phyloP scores from a whole-genome alignment of 2,113 vertebrate species.

The Tragulus kanchil region DNA sequence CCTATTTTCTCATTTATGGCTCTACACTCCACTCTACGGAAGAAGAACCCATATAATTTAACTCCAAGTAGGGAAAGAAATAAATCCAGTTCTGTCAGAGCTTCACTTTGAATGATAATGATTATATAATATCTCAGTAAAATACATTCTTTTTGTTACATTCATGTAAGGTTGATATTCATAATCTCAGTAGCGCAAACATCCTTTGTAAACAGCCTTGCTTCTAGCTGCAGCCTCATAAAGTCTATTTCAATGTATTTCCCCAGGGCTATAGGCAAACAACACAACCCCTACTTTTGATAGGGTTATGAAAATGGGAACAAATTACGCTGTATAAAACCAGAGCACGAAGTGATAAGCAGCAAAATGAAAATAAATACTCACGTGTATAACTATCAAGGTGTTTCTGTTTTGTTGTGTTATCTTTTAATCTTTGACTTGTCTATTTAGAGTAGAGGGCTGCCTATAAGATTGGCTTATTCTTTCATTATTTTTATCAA shows the following conservation, averaged over 20 bases:
- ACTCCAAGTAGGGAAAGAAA: constrained; percentile 59
- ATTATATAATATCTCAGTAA: constrained; percentile 74
- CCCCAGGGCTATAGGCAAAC: constrained; percentile 52
- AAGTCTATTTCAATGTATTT: constrained; percentile 73
- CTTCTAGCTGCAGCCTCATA: constrained; percentile 78
- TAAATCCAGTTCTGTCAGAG: constrained; percentile 73
- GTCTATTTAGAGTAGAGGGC: neutral
- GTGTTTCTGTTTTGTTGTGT: neutral
- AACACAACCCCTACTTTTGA: constrained; percentile 65
- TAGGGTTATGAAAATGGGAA: constrained; percentile 17
- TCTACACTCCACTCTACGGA: constrained; percentile 37
- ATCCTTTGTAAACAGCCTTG: constrained; percentile 79
- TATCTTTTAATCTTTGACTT: neutral
- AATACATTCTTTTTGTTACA: constrained; percentile 69
- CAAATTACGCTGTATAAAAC: constrained; percentile 22
- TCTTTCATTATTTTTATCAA: neutral
- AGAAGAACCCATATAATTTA: constrained; percentile 60
- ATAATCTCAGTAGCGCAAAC: constrained; percentile 82
- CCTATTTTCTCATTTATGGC: constrained; percentile 65
- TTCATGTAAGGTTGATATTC: constrained; percentile 82
- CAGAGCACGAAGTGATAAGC: constrained; percentile 49
- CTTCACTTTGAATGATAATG: constrained; percentile 80
- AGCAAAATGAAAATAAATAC: constrained; percentile 68
- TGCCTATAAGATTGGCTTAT: neutral
- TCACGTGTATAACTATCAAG: neutral